A percentile compares a stretch with the other conserved stretches of the same genome.
Conservation (phyloP, 2,113 vertebrate genomes). For the Tyrannus savana region DNA sequence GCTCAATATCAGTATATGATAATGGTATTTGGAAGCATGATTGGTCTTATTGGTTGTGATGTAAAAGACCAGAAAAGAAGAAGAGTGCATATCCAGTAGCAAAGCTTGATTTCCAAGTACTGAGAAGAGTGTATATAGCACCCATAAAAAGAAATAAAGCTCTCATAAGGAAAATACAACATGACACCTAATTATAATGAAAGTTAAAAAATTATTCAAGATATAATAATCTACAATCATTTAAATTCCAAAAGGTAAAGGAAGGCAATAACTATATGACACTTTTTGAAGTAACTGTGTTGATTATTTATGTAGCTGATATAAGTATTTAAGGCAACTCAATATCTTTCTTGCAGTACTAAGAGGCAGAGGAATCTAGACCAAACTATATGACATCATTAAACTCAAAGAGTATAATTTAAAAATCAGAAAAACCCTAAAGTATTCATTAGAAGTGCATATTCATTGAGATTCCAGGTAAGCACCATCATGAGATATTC, state of each 20-base stretch:
- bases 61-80: background rate
- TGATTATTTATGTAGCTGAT: background rate
- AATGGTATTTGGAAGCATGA: background rate
- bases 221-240: background rate
- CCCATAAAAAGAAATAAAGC: background rate
- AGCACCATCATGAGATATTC: background rate
- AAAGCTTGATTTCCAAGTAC: background rate
- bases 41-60: background rate
- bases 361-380: background rate
- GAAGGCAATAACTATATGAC: background rate
- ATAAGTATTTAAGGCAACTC: background rate
- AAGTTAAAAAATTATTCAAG: background rate
- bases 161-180: background rate
- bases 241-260: background rate
- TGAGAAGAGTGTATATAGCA: background rate
- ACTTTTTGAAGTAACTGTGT: background rate
- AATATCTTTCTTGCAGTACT: background rate
- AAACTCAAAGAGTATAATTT: background rate
- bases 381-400: background rate
- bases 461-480: background rate
- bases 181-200: background rate
- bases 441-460: background rate
- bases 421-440: background rate
- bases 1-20: background rate
- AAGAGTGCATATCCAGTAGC: background rate